phyloP scores from a whole-genome alignment of 2,113 vertebrate genomes.

The Pluvialis apricaria region DNA sequence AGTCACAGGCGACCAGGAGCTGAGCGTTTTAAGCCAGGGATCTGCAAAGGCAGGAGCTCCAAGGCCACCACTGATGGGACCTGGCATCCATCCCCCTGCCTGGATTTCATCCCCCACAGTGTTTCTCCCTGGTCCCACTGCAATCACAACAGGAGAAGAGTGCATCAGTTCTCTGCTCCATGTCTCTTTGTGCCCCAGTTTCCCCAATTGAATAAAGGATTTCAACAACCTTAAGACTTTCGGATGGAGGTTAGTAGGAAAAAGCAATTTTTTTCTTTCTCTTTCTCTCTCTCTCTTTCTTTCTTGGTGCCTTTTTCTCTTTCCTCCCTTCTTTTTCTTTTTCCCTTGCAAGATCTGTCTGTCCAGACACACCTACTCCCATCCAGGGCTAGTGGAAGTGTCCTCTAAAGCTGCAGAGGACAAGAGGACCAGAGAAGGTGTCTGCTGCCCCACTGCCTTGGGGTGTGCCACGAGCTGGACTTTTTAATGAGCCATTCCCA shows the following conservation, averaged over 20 bases:
- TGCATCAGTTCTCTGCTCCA: background rate
- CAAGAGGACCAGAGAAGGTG: background rate
- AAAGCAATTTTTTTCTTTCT: background rate
- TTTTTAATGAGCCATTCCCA: background rate
- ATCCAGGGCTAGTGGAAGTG: background rate
- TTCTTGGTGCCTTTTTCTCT: background rate
- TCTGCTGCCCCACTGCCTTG: background rate
- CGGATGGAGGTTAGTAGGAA: background rate
- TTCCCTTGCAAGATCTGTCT: background rate
- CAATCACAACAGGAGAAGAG: background rate
- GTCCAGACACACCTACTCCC: background rate
- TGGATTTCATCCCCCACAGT: background rate
- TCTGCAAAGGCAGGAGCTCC: background rate
- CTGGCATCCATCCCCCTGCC: background rate
- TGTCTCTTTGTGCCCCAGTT: background rate
- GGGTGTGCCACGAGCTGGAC: background rate
- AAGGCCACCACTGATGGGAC: background rate
- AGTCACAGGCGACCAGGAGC: background rate
- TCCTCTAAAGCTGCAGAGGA: background rate
- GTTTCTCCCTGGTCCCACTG: background rate
- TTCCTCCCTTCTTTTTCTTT: background rate
- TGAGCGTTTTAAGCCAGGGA: background rate
- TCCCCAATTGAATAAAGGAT: background rate
- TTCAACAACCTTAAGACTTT: background rate
- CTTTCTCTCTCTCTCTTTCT: background rate